Evolutionary conservation across 2,888 invertebrate genomes (phyloP).

Genomic region (Drosophila melanosoma): DNA sequence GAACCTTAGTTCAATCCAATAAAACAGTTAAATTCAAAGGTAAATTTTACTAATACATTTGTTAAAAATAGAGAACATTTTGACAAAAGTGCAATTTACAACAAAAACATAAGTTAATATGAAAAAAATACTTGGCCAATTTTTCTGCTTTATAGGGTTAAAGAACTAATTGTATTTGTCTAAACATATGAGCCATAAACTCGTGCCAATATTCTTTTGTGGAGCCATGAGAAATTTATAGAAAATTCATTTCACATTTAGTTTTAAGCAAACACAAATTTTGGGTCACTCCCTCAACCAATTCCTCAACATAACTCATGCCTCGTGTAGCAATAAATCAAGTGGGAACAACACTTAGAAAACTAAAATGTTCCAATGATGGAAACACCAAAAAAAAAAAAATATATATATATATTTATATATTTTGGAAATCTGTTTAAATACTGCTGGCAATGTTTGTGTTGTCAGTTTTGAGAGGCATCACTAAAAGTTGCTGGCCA

Average conservation of each 20-base stretch:
- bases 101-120: background rate
- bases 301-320: conserved; percentile 42
- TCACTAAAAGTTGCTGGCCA: conserved; percentile 56
- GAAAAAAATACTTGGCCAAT: background rate
- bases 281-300: background rate
- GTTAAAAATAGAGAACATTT: background rate
- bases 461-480: conserved; percentile 19
- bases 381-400: conserved; percentile 1
- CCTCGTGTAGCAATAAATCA: conserved; percentile 42
- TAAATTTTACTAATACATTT: background rate
- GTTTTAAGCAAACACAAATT: background rate
- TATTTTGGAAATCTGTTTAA: conserved; percentile 37
- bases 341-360: conserved; percentile 36
- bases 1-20: background rate
- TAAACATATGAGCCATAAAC: background rate
- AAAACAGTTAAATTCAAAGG: background rate
- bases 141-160: background rate
- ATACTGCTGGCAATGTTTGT: conserved; percentile 33
- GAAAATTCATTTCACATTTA: conserved; percentile 1
- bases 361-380: conserved; percentile 29
- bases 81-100: background rate
- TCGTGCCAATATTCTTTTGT: background rate
- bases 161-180: background rate
- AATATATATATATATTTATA: conserved; percentile 2
- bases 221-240: background rate